A percentile compares a stretch with the other conserved stretches of the same genome.
Evolutionary conservation across 23 tunicate species (phyloP).

Genomic region (Trididemnum clinides): DNA sequence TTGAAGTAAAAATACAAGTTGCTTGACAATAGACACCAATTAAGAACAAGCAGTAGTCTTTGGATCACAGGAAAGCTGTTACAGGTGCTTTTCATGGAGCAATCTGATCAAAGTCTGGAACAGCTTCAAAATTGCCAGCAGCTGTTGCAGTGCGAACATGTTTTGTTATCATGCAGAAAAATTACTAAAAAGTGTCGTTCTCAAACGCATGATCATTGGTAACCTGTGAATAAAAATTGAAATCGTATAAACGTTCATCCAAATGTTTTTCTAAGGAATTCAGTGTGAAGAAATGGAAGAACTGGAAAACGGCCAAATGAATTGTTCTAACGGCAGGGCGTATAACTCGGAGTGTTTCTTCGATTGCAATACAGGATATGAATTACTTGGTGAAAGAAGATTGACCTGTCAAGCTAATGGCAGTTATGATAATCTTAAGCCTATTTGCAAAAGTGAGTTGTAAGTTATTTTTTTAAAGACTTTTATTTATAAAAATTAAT

Average conservation of each 20-base stretch:
- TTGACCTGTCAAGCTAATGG: constrained; percentile 60
- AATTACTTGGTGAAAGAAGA: constrained; percentile 9
- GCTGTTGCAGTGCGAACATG: too few species aligned
- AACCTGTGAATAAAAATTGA: too few species aligned
- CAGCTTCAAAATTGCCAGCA: too few species aligned
- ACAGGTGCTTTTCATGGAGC: too few species aligned
- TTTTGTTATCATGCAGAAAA: too few species aligned
- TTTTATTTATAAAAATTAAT: too few species aligned
- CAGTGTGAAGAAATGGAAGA: constrained; percentile 40
- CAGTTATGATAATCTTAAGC: constrained; percentile 23
- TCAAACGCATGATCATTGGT: neutral
- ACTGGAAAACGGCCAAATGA: constrained; percentile 37
- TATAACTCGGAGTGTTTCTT: constrained; percentile 61
- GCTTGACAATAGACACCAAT: too few species aligned
- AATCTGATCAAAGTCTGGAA: too few species aligned
- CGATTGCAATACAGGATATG: constrained; percentile 58
- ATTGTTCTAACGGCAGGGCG: constrained; percentile 13
- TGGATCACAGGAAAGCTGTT: too few species aligned
- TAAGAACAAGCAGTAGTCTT: too few species aligned
- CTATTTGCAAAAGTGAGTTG: constrained; percentile 64
- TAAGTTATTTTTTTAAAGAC: neutral
- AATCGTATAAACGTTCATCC: neutral
- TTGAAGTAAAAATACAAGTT: too few species aligned
- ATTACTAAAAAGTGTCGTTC: too few species aligned
- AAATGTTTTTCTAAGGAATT: constrained; percentile 38